Percentiles rank a stretch among this genome's conserved stretches.
These are phyloP conservation scores for Phrynocephalus vlangalii DNA, from an alignment of 2,797 vertebrate genomes.

Conservation along the genomic window DNA sequence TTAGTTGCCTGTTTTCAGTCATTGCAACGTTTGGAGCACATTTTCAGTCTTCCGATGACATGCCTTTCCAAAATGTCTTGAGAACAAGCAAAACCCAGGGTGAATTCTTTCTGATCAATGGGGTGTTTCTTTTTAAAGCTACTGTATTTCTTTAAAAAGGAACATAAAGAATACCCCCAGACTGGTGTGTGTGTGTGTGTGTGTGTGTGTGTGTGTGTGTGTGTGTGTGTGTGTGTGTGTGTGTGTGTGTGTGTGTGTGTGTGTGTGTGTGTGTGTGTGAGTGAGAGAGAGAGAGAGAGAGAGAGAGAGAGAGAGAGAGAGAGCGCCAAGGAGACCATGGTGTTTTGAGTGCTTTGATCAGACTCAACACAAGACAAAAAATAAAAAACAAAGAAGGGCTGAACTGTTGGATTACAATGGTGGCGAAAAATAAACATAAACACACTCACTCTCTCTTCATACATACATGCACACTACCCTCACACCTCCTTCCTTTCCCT, in stretches of 20 bases:
- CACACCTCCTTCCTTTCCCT: constrained; percentile 58
- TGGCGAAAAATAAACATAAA: constrained; percentile 10
- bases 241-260: no score
- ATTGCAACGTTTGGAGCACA: no score
- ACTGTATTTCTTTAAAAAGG: neutral
- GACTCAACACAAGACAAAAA: constrained; percentile 61
- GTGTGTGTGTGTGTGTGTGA: no score
- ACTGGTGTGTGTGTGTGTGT: no score
- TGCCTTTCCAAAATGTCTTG: neutral
- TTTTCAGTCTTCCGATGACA: no score
- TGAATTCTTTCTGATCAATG: neutral
- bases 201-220: no score
- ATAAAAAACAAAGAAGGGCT: constrained; percentile 72
- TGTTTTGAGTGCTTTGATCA: constrained; percentile 17
- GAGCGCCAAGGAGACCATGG: neutral
- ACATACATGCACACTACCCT: constrained; percentile 34
- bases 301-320: no score
- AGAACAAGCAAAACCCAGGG: neutral
- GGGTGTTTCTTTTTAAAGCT: neutral
- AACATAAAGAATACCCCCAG: no score
- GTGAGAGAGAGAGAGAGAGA: no score
- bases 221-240: no score
- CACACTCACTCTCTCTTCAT: neutral
- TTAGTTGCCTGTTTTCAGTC: no score
- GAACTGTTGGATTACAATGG: constrained; percentile 21